Evolutionary conservation across 2,888 invertebrate species (phyloP).

Genomic region (Theristus sp.): DNA sequence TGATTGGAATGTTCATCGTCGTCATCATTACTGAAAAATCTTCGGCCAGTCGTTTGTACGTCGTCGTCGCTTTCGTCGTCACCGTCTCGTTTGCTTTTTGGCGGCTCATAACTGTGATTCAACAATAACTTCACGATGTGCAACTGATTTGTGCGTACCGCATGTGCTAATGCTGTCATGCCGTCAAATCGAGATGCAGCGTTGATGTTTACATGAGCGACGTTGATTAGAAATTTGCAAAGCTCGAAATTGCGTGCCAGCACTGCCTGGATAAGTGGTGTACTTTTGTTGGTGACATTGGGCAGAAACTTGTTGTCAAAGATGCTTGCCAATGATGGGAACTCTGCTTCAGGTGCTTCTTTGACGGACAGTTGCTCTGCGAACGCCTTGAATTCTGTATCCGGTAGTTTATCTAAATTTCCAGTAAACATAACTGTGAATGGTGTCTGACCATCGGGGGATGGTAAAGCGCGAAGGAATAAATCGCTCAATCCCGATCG

Average conservation of each 20-base stretch:
- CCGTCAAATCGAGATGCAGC: conserved; percentile 8
- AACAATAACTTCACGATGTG: conserved; percentile 31
- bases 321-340: not conserved
- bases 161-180: conserved; percentile 34
- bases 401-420: not conserved
- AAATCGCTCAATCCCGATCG: not conserved
- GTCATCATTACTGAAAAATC: not conserved
- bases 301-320: not conserved
- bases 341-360: not conserved
- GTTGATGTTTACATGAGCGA: conserved; percentile 12
- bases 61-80: not conserved
- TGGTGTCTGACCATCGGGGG: not conserved
- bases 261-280: conserved; percentile 32
- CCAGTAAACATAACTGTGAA: not conserved
- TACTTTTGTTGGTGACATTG: conserved; percentile 1
- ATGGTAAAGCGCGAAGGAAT: not conserved
- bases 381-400: too few species aligned
- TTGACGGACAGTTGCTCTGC: not conserved
- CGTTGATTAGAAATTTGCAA: conserved; percentile 26
- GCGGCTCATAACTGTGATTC: conserved; percentile 26
- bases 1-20: conserved; percentile 1
- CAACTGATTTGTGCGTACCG: conserved; percentile 31
- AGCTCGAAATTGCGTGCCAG: conserved; percentile 26
- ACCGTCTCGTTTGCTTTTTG: too few species aligned
- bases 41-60: not conserved